Conservation (phyloP, 2,797 vertebrate species). For the Masticophis lateralis region DNA sequence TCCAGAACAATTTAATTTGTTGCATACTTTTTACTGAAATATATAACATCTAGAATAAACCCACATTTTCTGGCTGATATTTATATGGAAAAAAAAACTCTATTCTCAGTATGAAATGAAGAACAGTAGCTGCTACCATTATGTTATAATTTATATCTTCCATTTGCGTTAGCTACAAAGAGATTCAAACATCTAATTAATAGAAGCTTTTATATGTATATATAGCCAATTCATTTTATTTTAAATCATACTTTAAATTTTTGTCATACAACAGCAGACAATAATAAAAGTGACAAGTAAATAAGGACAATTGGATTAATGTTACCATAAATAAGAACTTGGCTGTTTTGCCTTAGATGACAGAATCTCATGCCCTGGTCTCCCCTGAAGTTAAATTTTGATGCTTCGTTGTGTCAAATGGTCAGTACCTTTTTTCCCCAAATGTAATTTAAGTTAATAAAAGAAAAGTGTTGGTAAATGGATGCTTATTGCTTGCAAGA, state of each 20-base stretch:
- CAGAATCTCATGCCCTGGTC: conserved; percentile 67
- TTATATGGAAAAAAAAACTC: background rate
- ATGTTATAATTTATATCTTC: background rate
- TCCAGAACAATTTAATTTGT: background rate
- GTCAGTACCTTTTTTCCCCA: conserved; percentile 63
- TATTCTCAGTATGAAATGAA: background rate
- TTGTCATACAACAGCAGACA: conserved; percentile 62
- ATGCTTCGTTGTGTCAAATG: conserved; percentile 61
- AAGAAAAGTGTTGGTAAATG: conserved; percentile 65
- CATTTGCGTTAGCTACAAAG: background rate
- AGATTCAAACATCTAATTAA: conserved; percentile 35
- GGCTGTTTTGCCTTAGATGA: conserved; percentile 68
- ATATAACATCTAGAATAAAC: background rate
- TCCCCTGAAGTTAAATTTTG: conserved; percentile 72
- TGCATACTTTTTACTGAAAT: background rate
- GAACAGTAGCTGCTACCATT: background rate
- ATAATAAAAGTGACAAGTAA: conserved; percentile 74
- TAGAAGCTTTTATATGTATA: conserved; percentile 28
- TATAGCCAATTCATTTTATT: conserved; percentile 56
- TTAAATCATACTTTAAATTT: conserved; percentile 63
- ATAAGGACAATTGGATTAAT: conserved; percentile 70
- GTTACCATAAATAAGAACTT: conserved; percentile 57
- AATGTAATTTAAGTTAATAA: conserved; percentile 74
- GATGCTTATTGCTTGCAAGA: conserved; percentile 69
- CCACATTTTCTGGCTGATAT: background rate